Evolutionary conservation across 2,888 invertebrate genomes (phyloP), one percentile per base, ranked within the genome.

Genomic region (Leucoptera coffeella): DNA sequence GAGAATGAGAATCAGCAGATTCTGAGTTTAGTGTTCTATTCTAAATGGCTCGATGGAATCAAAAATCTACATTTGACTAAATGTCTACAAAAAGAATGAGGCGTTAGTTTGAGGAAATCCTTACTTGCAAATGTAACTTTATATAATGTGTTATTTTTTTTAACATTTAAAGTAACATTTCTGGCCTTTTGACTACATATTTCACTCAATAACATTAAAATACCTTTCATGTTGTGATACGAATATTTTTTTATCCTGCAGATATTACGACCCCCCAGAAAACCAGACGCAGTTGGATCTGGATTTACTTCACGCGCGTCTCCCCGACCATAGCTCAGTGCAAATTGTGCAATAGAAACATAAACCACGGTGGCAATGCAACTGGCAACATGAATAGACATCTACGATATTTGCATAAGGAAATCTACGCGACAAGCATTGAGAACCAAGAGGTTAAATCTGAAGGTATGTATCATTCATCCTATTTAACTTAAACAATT

Each of bases 381-480:
- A 69, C 69, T 0, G 69, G 69, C 30, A 69, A 69, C 38, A 64
- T 69, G 64, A 69, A 69, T 36, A 31, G 69, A 4, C 69, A 69
- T 33, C 57, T 69, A 26, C 65, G 65, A 42, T 62, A 62, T 50
- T 51, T 61, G 29, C 69, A 69, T 27, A 32, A 30, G 20, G 30
- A 32, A 2, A 27, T 31, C 9, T 35, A 31, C 22, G n/a, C 20
- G 2, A 27, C 23, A 45, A 21, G 22, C n/a, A 24, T 27, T 5
- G n/a, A 12, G 12, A 28, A 28, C 17, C 12, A 20, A 56, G 26
- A 62, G 59, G 35, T 52, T 10, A 15, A 13, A 12, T 2, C 11
- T 4, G 20, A 20, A 19, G 20, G 20, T 17, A 4, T 3, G 17
- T 26, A 13, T 14, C 3, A 2, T 15, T 10, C 2, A 23, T 13